Percentiles rank a stretch among this genome's conserved stretches.
These are phyloP conservation scores for Thoracochromis brauschi DNA, from an alignment of 2,113 vertebrate genomes.

Conservation along the genomic window DNA sequence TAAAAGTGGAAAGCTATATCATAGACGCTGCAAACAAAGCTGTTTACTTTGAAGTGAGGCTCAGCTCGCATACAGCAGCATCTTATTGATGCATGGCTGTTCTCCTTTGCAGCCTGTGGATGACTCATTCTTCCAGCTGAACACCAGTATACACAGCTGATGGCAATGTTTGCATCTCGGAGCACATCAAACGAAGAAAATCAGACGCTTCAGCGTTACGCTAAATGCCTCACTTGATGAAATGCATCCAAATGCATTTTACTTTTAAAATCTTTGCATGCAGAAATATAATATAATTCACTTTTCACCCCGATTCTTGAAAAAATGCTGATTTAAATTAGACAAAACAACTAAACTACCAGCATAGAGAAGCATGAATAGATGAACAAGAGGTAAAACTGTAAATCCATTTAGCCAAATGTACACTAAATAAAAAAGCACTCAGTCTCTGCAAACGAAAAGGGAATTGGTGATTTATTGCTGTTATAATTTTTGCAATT, in stretches of 20 bases:
- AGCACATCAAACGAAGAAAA: neutral
- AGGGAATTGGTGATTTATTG: neutral
- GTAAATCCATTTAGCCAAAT: neutral
- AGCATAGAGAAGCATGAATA: neutral
- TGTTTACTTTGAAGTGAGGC: conserved; percentile 22
- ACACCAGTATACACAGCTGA: neutral
- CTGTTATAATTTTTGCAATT: neutral
- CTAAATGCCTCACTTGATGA: neutral
- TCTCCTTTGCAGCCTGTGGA: conserved; percentile 11
- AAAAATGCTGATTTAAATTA: neutral
- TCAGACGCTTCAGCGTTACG: neutral
- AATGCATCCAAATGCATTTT: neutral
- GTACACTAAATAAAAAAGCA: neutral
- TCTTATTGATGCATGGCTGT: conserved; percentile 26
- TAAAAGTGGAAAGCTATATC: neutral
- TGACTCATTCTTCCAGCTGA: conserved; percentile 30
- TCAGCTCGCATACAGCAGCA: neutral
- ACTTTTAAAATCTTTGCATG: neutral
- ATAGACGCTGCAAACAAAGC: neutral
- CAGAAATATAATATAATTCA: neutral
- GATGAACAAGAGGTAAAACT: neutral
- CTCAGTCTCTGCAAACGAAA: neutral
- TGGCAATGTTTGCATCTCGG: conserved; percentile 12
- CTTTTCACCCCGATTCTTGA: neutral
- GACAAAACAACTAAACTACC: neutral